A percentile compares a stretch with the other conserved stretches of the same genome.
These are phyloP conservation scores for Lepidochitona cinerea DNA, from an alignment of 2,888 invertebrate species.

Conservation along the genomic window DNA sequence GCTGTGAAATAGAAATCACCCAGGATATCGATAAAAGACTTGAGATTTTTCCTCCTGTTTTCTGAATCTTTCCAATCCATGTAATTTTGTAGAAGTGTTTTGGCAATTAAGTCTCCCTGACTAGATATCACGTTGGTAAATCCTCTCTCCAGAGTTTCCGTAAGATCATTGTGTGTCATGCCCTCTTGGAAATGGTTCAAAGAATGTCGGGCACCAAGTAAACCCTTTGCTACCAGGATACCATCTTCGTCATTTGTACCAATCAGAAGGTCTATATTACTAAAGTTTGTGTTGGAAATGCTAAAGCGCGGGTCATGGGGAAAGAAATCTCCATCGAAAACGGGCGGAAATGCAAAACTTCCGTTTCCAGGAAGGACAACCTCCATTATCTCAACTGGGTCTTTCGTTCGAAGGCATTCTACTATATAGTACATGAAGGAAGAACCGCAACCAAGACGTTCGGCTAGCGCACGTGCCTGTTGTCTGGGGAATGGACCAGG, in stretches of 20 bases:
- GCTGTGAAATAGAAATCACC: background rate
- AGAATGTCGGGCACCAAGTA: background rate
- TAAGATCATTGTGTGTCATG: background rate
- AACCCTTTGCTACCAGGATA: background rate
- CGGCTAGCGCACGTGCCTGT: background rate
- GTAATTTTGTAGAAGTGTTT: background rate
- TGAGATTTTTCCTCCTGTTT: background rate
- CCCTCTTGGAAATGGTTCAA: background rate
- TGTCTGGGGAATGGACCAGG: background rate
- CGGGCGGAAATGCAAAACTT: background rate
- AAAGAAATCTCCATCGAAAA: constrained; percentile 16
- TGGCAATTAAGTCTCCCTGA: background rate
- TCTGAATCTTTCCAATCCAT: background rate
- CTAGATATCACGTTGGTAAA: background rate
- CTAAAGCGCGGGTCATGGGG: background rate
- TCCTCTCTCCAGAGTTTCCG: background rate
- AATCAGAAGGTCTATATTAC: constrained; percentile 2
- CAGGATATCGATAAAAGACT: background rate
- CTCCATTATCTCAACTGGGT: background rate
- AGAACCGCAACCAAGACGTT: background rate
- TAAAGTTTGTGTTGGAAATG: background rate
- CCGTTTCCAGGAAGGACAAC: background rate
- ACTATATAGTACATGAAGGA: constrained; percentile 5
- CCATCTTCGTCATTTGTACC: constrained; percentile 5
- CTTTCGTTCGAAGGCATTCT: constrained; percentile 10